phyloP scores from a whole-genome alignment of 1,140 invertebrate species.

The Drosophila kanapiae region DNA sequence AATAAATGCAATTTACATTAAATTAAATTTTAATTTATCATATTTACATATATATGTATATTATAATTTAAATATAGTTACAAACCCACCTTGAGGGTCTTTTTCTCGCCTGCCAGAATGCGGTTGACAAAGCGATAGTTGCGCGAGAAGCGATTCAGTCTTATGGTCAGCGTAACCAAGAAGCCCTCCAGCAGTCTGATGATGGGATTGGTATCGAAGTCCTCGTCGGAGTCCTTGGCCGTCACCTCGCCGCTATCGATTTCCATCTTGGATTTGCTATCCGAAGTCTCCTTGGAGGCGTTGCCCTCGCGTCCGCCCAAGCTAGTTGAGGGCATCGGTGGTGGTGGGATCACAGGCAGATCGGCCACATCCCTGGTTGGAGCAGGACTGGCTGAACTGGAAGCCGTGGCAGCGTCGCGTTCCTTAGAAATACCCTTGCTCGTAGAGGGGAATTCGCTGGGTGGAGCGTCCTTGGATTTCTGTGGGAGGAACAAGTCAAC shows the following conservation, averaged over 20 bases:
- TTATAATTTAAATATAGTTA: background rate
- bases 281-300: slow-evolving; percentile 71
- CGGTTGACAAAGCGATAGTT: slow-evolving; percentile 97
- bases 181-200: slow-evolving; percentile 87
- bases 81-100: slow-evolving; percentile 90
- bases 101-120: slow-evolving; percentile 92
- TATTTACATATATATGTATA: no score
- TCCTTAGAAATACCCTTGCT: slow-evolving; percentile 76
- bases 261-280: slow-evolving; percentile 78
- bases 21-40: no score
- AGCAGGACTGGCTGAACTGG: slow-evolving; percentile 28
- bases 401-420: slow-evolving; percentile 47
- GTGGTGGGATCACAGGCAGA: slow-evolving; percentile 56
- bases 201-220: slow-evolving; percentile 81
- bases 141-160: slow-evolving; percentile 94
- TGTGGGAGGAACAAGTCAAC: slow-evolving; percentile 18
- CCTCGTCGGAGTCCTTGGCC: slow-evolving; percentile 77
- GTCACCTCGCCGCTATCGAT: slow-evolving; percentile 74
- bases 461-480: slow-evolving; percentile 73
- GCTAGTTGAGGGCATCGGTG: slow-evolving; percentile 5
- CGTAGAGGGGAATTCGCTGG: slow-evolving; percentile 70
- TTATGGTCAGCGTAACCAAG: slow-evolving; percentile 94
- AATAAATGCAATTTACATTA: background rate
- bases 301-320: slow-evolving; percentile 41
- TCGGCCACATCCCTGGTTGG: slow-evolving; percentile 55